Base-by-base conservation (phyloP, 2,888 invertebrate genomes). In the Epistrophe grossulariae region DNA sequence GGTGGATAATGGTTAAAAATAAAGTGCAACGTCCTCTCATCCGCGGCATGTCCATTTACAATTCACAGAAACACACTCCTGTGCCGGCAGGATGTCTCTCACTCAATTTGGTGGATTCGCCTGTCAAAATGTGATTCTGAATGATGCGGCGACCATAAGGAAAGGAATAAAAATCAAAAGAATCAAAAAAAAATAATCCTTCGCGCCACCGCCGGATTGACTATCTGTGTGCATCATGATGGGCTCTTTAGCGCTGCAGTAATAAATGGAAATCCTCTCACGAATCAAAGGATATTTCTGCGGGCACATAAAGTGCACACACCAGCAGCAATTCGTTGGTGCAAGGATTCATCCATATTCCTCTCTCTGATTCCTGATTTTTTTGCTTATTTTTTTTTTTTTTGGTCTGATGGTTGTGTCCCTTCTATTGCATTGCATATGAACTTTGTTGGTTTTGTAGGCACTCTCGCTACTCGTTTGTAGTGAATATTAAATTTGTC, bases 261-360 rank as follows among this genome's bases (percentile, higher is more conserved):
- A 87, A 87, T 83, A 87, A 70, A 87, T 79, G 76, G 79, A 82
- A 87, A 87, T 87, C 79, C 83, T 74, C 87, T 87, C 79, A 79
- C 83, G 87, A 87, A 87, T 87, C 87, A 83, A 87, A 87, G 87
- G 87, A 83, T 87, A 87, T 87, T 83, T 83, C 83, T 87, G 87
- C 83, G 87, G 87, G 87, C 76, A 76, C 83, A 83, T 82, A 87
- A 87, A 83, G 87, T 83, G 87, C 83, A 83, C 74, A 87, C 74
- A 78, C 72, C 81, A 77, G 77, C 60, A 79, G 72, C 19, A 64
- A 59, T 70, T 71, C 70, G 57, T 52, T 71, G 70, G 59, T 76
- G 71, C 79, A 79, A 79, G 79, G 62, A 79, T 79, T 68, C 73
- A 50, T 45, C 38, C 57, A 38, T 59, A 60, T 64, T 64, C 45